Conservation (phyloP, 2,113 vertebrate species). For the Ailurus styani region DNA sequence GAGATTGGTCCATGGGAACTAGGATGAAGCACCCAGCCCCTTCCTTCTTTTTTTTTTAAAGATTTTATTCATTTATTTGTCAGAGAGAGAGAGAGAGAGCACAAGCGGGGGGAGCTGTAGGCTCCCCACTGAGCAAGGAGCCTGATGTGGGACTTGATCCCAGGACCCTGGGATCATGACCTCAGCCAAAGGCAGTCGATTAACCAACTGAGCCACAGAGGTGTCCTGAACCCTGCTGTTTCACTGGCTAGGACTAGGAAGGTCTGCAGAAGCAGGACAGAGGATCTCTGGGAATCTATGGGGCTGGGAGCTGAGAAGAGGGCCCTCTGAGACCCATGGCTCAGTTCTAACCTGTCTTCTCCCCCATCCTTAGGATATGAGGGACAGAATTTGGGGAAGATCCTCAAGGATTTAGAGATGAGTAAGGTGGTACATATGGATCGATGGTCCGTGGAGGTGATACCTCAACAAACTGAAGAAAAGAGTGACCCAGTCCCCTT, state of each 20-base stretch:
- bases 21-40: not conserved
- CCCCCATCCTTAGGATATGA: constrained; percentile 86
- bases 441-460: constrained; percentile 91
- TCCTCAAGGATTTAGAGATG: constrained; percentile 88
- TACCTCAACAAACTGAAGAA: constrained; percentile 83
- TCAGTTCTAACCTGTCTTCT: constrained; percentile 7
- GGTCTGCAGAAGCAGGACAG: not conserved
- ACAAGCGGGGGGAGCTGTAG: not conserved
- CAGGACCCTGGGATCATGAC: not conserved
- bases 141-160: not conserved
- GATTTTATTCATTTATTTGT: not conserved
- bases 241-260: not conserved
- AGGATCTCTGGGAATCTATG: not conserved
- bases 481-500: constrained; percentile 93
- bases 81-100: not conserved
- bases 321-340: not conserved
- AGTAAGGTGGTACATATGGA: constrained; percentile 87
- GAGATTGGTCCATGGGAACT: not conserved
- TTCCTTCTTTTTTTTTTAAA: not conserved
- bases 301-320: not conserved
- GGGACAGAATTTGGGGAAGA: constrained; percentile 87
- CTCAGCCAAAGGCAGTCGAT: not conserved
- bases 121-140: not conserved
- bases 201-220: not conserved
- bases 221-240: not conserved